Base-by-base conservation (phyloP, 2,888 invertebrate genomes). In the Dicyrtoma fusca region DNA sequence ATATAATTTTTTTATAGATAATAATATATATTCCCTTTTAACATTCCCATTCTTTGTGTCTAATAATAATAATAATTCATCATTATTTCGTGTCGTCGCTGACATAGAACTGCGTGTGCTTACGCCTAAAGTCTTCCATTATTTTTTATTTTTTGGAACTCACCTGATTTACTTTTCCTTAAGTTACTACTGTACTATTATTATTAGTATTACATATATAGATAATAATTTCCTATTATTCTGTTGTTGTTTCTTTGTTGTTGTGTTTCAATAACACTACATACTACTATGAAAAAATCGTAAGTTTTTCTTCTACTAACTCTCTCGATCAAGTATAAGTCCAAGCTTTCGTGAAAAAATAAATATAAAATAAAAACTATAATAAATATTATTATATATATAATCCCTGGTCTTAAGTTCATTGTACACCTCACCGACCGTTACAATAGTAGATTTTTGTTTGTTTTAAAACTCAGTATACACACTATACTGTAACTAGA, bases 391-490 rank as follows among this genome's bases (percentile, higher is more conserved):
- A 34, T 34, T 5, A 34, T n/a, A n/a, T n/a, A n/a, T n/a, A n/a
- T 19, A 57, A 57, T 57, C 57, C 57, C 57, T 25, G 57, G 25
- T 57, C 57, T 57, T 21, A 57, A 57, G 25, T 57, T 57, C 57
- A 57, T 57, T 57, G 57, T 57, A 57, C 57, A 57, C 21, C 57
- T 11, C 57, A n/a, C 53, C 23, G 17, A 53, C 53, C 23, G 17
- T n/a, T 23, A n/a, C n/a, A n/a, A n/a, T 34, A 34, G 4, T 34
- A 34, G 34, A 34, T 53, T n/a, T 51, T 53, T 23, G 23, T 23
- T n/a, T 19, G 3, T 13, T 11, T 53, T 23, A 3, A 17, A 53
- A 6, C 11, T 4, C 19, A 53, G 14, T 49, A 49, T 53, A 17
- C 17, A 53, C 3, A 11, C 17, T n/a, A 53, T 53, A 34, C 34